Evolutionary conservation across 2,888 invertebrate species (phyloP), one percentile per base, ranked within the genome.

Genomic region (Cantharis nigra): DNA sequence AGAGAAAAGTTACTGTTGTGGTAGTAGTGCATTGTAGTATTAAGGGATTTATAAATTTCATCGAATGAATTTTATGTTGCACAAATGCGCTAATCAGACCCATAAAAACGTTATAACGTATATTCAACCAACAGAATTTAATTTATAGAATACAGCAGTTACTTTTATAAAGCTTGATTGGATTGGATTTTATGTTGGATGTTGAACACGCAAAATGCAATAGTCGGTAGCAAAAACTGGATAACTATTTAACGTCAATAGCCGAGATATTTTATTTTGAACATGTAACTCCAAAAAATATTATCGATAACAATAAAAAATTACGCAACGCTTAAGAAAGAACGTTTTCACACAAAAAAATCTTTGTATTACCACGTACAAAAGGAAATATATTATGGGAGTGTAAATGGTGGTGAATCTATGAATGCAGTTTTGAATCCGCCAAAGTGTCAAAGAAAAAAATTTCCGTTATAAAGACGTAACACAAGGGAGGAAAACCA

Each of bases 401-500:
- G 65, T 23, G 20, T 67, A 65, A 67, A 49, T 18, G 30, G 49
- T 65, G 26, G 33, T 26, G 63, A 23, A 72, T 72, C 28, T 65
- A 26, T 26, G 73, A 67, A 67, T 73, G 73, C 16, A 64, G 33
- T 65, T 49, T 67, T 67, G 67, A 72, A 69, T 69, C 20, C n/a
- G 18, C 23, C 67, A 14, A 72, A 28, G 63, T n/a, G 49, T 65
- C 71, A 72, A 72, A 72, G 73, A 49, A 73, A 49, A 20, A 72
- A 77, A 75, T 75, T 75, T 72, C 78, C 78, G 78, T 78, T 78
- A 75, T 23, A 77, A 75, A 74, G 65, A 63, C 62, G n/a, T 26
- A 26, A 64, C 20, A 72, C 70, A 78, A 65, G 72, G 75, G 78
- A 30, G 49, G 69, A 73, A 70, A 78, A 78, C 75, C 75, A 73